Conservation (phyloP, 2,888 invertebrate genomes). For the Monoplex corrugatus region DNA sequence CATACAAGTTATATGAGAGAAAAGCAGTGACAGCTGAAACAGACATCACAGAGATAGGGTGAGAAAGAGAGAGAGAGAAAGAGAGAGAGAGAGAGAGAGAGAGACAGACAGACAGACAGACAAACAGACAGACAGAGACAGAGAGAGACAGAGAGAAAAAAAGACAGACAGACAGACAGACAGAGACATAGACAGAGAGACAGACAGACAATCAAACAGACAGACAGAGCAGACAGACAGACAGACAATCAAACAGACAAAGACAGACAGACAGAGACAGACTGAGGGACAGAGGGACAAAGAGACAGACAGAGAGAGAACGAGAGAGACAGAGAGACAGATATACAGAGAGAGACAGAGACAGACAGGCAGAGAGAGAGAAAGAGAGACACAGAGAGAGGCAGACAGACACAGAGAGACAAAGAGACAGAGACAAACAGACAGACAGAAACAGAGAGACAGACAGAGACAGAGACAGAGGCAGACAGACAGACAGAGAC, state of each 20-base stretch:
- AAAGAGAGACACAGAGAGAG: no score
- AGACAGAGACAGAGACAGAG: no score
- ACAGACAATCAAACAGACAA: background rate
- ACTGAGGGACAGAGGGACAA: background rate
- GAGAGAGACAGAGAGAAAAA: background rate
- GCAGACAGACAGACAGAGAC: no score
- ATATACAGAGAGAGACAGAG: background rate
- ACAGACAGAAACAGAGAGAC: no score
- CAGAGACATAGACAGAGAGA: background rate
- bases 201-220: background rate
- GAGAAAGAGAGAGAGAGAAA: no score
- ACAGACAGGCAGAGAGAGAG: no score
- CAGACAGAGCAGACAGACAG: background rate
- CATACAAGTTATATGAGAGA: no score
- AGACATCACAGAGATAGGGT: no score
- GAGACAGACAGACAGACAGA: background rate
- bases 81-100: slow-evolving; percentile 8
- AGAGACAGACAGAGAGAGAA: background rate
- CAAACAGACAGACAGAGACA: background rate
- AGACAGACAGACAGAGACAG: no score
- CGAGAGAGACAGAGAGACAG: background rate
- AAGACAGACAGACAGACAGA: background rate
- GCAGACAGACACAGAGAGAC: no score
- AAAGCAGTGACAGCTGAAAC: no score
- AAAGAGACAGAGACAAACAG: no score